A percentile compares a stretch with the other conserved stretches of the same genome.
phyloP scores from a whole-genome alignment of 2,113 vertebrate genomes.

The Emberiza fucata region DNA sequence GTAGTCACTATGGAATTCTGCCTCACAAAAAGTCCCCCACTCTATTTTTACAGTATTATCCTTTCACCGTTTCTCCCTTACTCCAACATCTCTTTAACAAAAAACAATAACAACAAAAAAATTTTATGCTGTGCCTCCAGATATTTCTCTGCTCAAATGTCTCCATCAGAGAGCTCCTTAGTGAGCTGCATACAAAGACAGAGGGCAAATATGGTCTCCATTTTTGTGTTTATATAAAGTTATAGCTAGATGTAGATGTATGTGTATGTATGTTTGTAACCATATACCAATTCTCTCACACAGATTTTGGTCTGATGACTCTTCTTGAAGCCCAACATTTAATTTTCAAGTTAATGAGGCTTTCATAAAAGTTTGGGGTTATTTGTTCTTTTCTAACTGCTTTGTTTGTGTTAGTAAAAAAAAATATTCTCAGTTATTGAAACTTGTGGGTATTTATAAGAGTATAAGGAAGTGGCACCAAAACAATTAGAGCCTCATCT shows the following conservation, averaged over 20 bases:
- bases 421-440: background rate
- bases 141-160: background rate
- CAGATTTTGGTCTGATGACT: background rate
- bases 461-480: background rate
- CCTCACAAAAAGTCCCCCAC: background rate
- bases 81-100: background rate
- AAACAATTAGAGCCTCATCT: background rate
- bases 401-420: background rate
- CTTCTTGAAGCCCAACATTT: background rate
- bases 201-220: background rate
- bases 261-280: background rate
- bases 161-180: background rate
- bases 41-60: background rate
- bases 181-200: background rate
- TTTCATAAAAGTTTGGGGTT: background rate
- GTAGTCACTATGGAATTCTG: background rate
- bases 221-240: background rate
- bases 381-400: background rate
- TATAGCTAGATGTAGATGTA: background rate
- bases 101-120: background rate
- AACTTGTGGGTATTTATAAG: background rate
- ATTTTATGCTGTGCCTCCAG: background rate
- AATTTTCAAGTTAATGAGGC: background rate
- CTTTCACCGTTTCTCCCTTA: background rate
- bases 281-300: background rate